These are phyloP conservation scores for Theristicus caerulescens DNA, from an alignment of 2,113 vertebrate genomes.

Conservation along the genomic window DNA sequence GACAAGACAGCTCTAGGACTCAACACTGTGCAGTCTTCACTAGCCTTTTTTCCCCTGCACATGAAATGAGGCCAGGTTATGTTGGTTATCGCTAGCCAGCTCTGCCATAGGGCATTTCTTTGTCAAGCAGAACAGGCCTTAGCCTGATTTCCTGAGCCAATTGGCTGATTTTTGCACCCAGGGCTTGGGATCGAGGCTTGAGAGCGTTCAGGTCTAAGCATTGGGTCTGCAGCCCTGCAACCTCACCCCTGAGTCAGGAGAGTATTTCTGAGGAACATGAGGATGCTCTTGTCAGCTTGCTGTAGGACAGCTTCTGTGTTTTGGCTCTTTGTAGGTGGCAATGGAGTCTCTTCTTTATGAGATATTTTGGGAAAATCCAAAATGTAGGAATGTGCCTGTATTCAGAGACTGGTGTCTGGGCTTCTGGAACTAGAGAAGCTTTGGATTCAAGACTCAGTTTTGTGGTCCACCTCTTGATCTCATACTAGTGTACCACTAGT, in stretches of 20 bases:
- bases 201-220: not conserved
- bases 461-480: not conserved
- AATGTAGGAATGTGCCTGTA: not conserved
- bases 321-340: not conserved
- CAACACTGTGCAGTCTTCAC: not conserved
- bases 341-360: not conserved
- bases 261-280: not conserved
- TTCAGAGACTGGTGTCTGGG: not conserved
- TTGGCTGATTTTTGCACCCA: not conserved
- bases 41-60: not conserved
- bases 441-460: not conserved
- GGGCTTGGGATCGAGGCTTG: not conserved
- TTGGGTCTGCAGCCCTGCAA: not conserved
- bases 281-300: not conserved
- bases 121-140: not conserved
- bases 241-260: not conserved
- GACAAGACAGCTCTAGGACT: not conserved
- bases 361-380: not conserved
- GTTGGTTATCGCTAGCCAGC: not conserved
- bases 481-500: not conserved
- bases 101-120: not conserved
- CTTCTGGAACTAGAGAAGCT: not conserved
- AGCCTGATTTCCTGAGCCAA: not conserved
- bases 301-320: not conserved
- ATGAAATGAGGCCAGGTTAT: not conserved